Conservation (phyloP, 2,797 vertebrate species). For the Chromobotia macracanthus region DNA sequence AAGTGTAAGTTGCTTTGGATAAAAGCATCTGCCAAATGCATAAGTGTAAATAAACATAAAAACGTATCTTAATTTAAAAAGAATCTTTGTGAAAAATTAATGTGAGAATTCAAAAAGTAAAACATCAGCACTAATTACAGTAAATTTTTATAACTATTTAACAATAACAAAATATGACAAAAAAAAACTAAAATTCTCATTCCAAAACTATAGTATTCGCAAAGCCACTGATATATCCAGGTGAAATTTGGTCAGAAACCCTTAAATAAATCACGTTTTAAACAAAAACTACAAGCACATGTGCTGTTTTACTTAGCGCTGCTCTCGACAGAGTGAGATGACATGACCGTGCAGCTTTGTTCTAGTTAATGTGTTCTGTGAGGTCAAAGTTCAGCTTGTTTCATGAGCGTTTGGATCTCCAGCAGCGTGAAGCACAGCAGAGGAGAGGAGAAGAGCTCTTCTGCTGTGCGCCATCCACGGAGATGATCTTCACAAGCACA, state of each 20-base stretch:
- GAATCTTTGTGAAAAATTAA: no score
- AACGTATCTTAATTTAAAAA: no score
- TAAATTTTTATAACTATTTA: no score
- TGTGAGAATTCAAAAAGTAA: no score
- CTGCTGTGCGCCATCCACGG: conserved; percentile 45
- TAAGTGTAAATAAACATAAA: no score
- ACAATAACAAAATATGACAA: no score
- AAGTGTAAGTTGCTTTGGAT: no score
- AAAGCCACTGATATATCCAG: not conserved
- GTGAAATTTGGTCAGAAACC: not conserved
- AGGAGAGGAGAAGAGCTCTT: conserved; percentile 51
- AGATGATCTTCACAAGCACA: conserved; percentile 50
- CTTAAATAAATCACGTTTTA: not conserved
- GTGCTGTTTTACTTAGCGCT: not conserved
- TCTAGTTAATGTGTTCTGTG: conserved; percentile 1
- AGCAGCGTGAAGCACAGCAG: not conserved
- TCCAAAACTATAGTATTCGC: not conserved
- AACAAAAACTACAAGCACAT: not conserved
- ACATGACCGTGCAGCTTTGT: not conserved
- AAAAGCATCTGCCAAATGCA: no score
- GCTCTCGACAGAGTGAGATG: not conserved
- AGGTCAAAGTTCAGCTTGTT: conserved; percentile 33
- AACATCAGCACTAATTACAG: no score
- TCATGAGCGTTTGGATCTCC: not conserved
- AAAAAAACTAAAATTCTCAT: no score